Evolutionary conservation across 2,113 vertebrate genomes (phyloP).

Genomic region (Oxyura jamaicensis): DNA sequence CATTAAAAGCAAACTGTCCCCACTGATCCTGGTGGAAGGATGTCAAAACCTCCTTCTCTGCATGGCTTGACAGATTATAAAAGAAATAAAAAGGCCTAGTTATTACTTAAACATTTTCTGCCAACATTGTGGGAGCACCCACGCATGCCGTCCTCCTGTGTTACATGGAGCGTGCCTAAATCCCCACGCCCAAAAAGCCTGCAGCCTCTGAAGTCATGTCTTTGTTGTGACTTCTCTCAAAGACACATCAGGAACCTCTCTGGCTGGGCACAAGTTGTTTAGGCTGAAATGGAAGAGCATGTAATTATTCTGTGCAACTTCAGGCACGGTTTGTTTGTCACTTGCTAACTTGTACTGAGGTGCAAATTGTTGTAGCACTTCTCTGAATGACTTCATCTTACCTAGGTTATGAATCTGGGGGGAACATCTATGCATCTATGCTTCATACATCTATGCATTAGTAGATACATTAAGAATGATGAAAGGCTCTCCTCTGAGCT

Average conservation of each 20-base stretch:
- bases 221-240: background rate
- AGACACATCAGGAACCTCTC: background rate
- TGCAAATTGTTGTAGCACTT: background rate
- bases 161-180: background rate
- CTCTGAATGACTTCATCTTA: background rate
- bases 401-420: background rate
- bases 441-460: background rate
- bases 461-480: background rate
- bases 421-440: background rate
- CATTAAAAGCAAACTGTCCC: conserved; percentile 52
- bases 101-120: conserved; percentile 6
- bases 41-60: conserved; percentile 43
- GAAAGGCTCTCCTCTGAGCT: background rate
- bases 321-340: background rate
- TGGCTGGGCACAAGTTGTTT: background rate
- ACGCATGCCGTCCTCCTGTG: background rate
- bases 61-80: conserved; percentile 25
- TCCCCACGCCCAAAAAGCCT: background rate
- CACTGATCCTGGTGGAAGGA: conserved; percentile 42
- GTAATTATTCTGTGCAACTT: background rate
- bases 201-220: background rate
- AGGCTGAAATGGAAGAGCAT: background rate
- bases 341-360: background rate
- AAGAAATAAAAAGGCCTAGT: conserved; percentile 15
- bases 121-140: background rate